These are phyloP conservation scores for Latrodectus elegans DNA, from an alignment of 2,888 invertebrate genomes.

Conservation along the genomic window DNA sequence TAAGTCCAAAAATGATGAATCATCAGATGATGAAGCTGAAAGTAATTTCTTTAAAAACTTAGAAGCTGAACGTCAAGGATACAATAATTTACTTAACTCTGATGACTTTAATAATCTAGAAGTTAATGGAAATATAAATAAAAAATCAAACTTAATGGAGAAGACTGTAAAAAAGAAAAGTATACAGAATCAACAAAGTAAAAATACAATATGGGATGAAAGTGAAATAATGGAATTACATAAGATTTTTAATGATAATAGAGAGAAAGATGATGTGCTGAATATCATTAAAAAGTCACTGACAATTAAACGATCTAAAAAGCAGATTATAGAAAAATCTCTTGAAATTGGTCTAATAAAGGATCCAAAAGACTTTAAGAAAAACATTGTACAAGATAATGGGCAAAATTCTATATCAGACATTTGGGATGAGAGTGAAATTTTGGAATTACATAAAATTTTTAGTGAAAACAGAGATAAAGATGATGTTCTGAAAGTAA, in stretches of 20 bases:
- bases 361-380: not conserved
- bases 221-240: slow-evolving; percentile 10
- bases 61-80: slow-evolving; percentile 12
- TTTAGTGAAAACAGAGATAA: slow-evolving; percentile 86
- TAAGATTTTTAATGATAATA: slow-evolving; percentile 6
- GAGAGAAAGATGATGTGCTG: not conserved
- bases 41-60: slow-evolving; percentile 38
- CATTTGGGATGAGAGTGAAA: slow-evolving; percentile 88
- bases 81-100: too few relatives aligned
- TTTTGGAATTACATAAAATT: slow-evolving; percentile 86
- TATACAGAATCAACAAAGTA: not conserved
- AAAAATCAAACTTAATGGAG: not conserved
- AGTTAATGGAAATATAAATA: not conserved
- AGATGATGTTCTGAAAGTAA: slow-evolving; percentile 81
- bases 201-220: slow-evolving; percentile 1
- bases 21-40: slow-evolving; percentile 43
- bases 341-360: slow-evolving; percentile 10
- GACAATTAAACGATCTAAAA: slow-evolving; percentile 5
- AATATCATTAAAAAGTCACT: not conserved
- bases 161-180: not conserved
- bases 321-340: not conserved
- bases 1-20: not conserved
- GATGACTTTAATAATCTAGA: not conserved
- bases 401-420: not conserved
- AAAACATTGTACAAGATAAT: not conserved